Base-by-base conservation (phyloP, 2,888 invertebrate genomes). In the Bombyx huttoni region DNA sequence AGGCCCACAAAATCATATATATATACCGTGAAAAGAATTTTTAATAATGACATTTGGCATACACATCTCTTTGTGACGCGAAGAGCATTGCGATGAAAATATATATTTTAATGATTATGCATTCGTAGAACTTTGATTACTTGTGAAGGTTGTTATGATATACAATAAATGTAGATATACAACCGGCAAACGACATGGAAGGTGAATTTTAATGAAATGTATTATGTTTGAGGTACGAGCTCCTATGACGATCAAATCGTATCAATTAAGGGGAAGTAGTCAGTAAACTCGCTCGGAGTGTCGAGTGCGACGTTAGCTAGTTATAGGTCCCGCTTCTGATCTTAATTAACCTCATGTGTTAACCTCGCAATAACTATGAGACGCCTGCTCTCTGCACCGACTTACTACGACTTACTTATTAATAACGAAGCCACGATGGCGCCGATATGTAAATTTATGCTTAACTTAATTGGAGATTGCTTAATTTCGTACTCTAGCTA, bases 331-430 rank as follows among this genome's bases (percentile, higher is more conserved):
- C 78, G 76, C 73, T 69, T 75, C 76, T 75, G 80, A 82, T 84
- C 83, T 85, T 85, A 85, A 86, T 87, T 85, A 86, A 86, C 85
- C 85, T 81, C 80, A 80, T 80, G 79, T 81, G 82, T 82, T 81
- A 81, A 82, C 78, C 81, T 73, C 77, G 75, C 79, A 72, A 73
- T 76, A 75, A 76, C 78, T 78, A 74, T 71, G 77, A 73, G 74
- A 67, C 74, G 73, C 72, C 71, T 67, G 69, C 70, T 70, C 68
- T 63, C 63, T 66, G 64, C 70, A 67, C 65, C 65, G 68, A 73
- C 71, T 79, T 70, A 68, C 67, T 70, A 64, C 64, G 63, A 72
- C 73, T 71, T 69, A 72, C 76, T 75, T 78, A 78, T 76, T 79
- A 78, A 77, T 78, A 78, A 72, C 69, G 66, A 67, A 66, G 66